Base-by-base conservation (phyloP, 23 tunicate genomes). In the Aplidium turbinatum region DNA sequence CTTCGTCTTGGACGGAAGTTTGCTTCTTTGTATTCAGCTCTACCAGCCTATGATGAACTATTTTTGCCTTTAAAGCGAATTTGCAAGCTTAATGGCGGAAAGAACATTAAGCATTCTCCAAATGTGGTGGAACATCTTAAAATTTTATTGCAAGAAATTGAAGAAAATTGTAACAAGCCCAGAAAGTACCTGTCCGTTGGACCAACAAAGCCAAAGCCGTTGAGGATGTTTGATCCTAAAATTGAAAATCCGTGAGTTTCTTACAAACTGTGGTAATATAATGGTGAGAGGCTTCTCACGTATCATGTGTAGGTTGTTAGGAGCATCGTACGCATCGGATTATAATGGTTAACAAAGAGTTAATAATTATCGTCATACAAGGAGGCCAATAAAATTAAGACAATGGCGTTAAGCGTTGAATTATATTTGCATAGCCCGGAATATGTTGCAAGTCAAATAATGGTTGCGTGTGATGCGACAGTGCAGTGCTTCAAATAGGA, bases 141-240 rank as follows among this genome's bases (percentile, higher is more conserved):
- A 21, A 29, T 24, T 40, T n/a, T 88, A 33, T 9, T 51, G 28
- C 45, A 38, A 21, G 1, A 47, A 39, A 58, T 81, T 22, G 50
- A 70, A 36, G 55, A 51, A 7, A 47, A 81, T 54, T 48, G 63
- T 33, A 33, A 33, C 32, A 73, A 79, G 28, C 79, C 72, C 3
- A 72, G 79, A 46, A 63, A 38, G 19, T 73, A 40, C 1, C 63
- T 72, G 25, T 60, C 78, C n/a, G 46, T 81, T n/a, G 87, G 87
- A 2, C 46, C 45, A 24, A 35, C 33, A 31, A 81, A 62, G 46
- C 91, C 97, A 16, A 84, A 73, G 58, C 60, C 71, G 9, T 31
- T 91, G 38, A 82, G 76, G 38, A 60, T 91, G 27, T 72, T 55
- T 54, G 86, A 81, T 47, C 97, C 83, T 3, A 91, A 84, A 74